Percentiles rank a stretch among this genome's conserved stretches.
These are phyloP conservation scores for Sander lucioperca DNA, from an alignment of 2,113 vertebrate genomes.

Conservation along the genomic window DNA sequence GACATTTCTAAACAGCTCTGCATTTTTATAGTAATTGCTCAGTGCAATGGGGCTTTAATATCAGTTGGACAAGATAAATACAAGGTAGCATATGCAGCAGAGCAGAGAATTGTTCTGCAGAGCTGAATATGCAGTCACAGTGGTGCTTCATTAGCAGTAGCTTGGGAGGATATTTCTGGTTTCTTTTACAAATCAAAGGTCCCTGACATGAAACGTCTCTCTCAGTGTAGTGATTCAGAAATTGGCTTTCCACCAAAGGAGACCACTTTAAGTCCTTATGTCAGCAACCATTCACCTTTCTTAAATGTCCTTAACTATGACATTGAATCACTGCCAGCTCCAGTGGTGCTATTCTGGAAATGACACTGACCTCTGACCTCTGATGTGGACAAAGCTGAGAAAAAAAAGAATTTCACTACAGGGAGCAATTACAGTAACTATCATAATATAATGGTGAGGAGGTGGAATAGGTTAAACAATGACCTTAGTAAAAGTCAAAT, in stretches of 20 bases:
- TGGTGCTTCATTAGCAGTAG: slow-evolving; percentile 19
- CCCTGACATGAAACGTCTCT: background rate
- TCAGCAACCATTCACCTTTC: background rate
- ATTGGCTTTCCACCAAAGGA: background rate
- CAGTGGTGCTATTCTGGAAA: background rate
- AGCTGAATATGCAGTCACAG: slow-evolving; percentile 12
- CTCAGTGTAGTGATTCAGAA: background rate
- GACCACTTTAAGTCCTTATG: background rate
- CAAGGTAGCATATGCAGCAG: slow-evolving; percentile 43
- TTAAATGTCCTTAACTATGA: slow-evolving; percentile 26
- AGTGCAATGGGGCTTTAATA: slow-evolving; percentile 51
- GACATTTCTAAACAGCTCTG: slow-evolving; percentile 58
- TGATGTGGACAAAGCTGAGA: slow-evolving; percentile 1
- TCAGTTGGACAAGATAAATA: slow-evolving; percentile 55
- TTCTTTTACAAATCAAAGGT: slow-evolving; percentile 10
- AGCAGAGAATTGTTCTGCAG: slow-evolving; percentile 30
- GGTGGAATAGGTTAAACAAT: slow-evolving; percentile 7
- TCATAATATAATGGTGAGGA: slow-evolving; percentile 2
- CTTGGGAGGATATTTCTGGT: slow-evolving; percentile 20
- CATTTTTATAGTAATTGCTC: slow-evolving; percentile 59
- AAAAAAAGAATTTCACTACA: background rate
- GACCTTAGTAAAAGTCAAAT: slow-evolving; percentile 1
- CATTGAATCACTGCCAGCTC: slow-evolving; percentile 33
- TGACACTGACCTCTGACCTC: slow-evolving; percentile 28
- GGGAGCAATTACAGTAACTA: slow-evolving; percentile 16